Conservation (phyloP, 2,113 vertebrate genomes). For the Gallinago media region DNA sequence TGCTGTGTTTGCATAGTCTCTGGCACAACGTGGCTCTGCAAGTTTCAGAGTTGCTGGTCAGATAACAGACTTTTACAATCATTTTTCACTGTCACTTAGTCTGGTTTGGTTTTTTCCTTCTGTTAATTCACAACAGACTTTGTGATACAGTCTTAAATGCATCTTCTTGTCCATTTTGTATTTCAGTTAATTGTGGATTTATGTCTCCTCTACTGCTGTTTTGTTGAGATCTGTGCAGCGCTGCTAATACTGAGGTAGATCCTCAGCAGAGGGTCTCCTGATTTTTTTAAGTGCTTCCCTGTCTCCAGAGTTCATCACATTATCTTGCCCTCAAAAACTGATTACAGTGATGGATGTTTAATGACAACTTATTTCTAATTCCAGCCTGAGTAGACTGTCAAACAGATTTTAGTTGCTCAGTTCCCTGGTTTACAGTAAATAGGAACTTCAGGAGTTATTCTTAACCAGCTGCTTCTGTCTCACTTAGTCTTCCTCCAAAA, state of each 20-base stretch:
- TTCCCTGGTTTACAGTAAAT: background rate
- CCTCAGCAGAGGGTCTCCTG: background rate
- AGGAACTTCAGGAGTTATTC: background rate
- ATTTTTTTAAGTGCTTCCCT: background rate
- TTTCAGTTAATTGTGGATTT: background rate
- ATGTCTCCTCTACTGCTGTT: background rate
- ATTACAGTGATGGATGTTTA: background rate
- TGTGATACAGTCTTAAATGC: background rate
- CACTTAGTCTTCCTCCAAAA: background rate
- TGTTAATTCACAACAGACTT: background rate
- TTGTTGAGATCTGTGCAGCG: background rate
- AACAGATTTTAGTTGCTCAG: background rate
- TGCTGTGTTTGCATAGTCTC: background rate
- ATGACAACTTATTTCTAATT: background rate
- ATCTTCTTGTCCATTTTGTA: background rate
- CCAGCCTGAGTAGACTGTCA: background rate
- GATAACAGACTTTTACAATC: background rate
- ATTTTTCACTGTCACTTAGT: background rate
- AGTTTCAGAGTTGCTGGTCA: background rate
- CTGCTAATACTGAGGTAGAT: background rate
- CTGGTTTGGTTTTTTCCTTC: background rate
- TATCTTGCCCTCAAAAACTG: background rate
- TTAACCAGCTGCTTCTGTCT: background rate
- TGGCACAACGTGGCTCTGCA: background rate
- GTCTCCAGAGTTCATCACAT: background rate